A percentile compares a stretch with the other conserved stretches of the same genome.
Conservation (phyloP, 2,888 invertebrate genomes). For the Trichogramma dendrolimi region DNA sequence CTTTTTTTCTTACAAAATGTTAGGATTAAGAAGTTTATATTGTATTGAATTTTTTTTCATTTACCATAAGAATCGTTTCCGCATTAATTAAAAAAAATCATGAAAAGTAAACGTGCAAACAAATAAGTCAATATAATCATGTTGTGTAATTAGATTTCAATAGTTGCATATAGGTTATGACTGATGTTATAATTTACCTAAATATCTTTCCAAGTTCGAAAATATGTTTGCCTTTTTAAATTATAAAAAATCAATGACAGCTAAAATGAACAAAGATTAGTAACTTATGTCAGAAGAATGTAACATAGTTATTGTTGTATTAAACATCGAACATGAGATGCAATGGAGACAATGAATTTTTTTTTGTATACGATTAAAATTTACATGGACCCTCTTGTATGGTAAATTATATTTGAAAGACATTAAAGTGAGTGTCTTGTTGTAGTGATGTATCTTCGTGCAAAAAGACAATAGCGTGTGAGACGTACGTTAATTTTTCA, state of each 20-base stretch:
- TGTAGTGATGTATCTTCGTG: conserved; percentile 24
- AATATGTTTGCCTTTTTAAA: conserved; percentile 15
- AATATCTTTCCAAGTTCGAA: conserved; percentile 14
- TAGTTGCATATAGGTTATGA: conserved; percentile 15
- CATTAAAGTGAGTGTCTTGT: conserved; percentile 28
- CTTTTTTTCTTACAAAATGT: no score
- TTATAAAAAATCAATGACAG: conserved; percentile 1
- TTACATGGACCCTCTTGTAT: not conserved
- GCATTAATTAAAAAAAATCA: no score
- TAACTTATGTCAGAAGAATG: not conserved
- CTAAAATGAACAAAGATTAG: conserved; percentile 3
- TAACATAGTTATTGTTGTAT: conserved; percentile 3
- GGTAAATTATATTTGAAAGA: conserved; percentile 21
- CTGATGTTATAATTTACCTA: conserved; percentile 21
- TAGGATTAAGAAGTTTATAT: no score
- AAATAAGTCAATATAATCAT: conserved; percentile 27
- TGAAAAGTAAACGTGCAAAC: not conserved
- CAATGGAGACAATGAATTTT: not conserved
- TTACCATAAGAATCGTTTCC: no score
- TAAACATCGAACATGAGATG: conserved; percentile 16
- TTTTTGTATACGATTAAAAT: not conserved
- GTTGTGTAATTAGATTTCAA: conserved; percentile 25
- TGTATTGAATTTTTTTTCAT: no score
- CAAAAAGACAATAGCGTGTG: conserved; percentile 32
- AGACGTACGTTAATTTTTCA: conserved; percentile 26